Base-by-base conservation (phyloP, 2,888 invertebrate genomes). In the Loripinus fragilis region DNA sequence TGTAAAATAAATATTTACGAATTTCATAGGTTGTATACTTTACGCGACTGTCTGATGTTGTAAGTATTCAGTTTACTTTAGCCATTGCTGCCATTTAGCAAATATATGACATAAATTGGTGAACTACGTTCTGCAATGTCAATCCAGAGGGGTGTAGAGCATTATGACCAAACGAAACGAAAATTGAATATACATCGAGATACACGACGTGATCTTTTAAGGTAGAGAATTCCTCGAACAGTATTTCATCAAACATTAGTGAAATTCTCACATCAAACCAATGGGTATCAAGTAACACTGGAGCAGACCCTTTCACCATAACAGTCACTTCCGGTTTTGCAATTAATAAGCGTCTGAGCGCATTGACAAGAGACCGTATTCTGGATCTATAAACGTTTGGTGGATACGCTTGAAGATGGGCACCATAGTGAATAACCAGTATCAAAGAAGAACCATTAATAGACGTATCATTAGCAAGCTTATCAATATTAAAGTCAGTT, bases 221-320 rank as follows among this genome's bases (percentile, higher is more conserved):
- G 17, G 10, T 17, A 2, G 60, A 20, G 23, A 60, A 60, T 33
- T 60, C 60, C 33, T 60, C 33, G 5, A 60, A 60, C 2, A 60
- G 33, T 8, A 60, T 20, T 60, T 60, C 60, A 60, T 60, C 33
- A 20, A 60, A 60, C 7, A 60, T 60, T 33, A 60, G 17, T 1
- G 60, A 60, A 60, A 60, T 60, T 20, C 33, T 60, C 17, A 20
- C 33, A 60, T 60, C 60, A 20, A 60, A 60, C 60, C 60, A 60
- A 17, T 60, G 33, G 10, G 30, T 60, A 20, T 60, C 60, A 12
- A 12, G 15, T 33, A 60, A 33, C 7, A 60, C 60, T 33, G 60
- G 60, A 33, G 60, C 60, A 20, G 60, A 5, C 3, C 60, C 60
- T 17, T 33, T 30, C 12, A 60, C 60, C 7, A 60, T 2, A 33